These are phyloP conservation scores for Drosophila paracracens DNA, from an alignment of 2,888 invertebrate genomes.

Conservation along the genomic window DNA sequence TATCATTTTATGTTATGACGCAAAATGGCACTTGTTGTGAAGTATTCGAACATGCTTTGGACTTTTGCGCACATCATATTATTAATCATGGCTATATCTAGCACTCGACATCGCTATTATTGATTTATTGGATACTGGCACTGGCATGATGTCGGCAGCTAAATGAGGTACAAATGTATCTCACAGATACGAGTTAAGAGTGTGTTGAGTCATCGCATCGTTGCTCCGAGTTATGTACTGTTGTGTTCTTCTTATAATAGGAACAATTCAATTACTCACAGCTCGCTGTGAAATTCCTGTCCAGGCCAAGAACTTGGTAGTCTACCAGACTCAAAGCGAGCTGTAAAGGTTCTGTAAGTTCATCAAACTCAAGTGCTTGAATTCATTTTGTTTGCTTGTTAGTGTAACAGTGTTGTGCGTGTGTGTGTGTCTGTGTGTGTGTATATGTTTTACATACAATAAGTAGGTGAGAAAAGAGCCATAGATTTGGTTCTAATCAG, in stretches of 20 bases:
- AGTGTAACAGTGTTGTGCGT: conserved; percentile 65
- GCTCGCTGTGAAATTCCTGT: conserved; percentile 57
- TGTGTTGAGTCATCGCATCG: conserved; percentile 66
- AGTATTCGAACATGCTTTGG: conserved; percentile 48
- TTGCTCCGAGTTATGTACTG: conserved; percentile 15
- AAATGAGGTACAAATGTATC: conserved; percentile 63
- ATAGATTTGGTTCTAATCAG: conserved; percentile 28
- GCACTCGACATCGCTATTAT: conserved; percentile 50
- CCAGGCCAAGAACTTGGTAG: conserved; percentile 11
- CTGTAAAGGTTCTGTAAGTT: conserved; percentile 53
- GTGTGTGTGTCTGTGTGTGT: conserved; percentile 24
- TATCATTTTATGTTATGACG: conserved; percentile 63
- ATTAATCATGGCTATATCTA: conserved; percentile 58
- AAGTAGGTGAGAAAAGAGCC: conserved; percentile 56
- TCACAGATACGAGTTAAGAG: conserved; percentile 31
- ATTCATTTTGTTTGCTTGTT: conserved; percentile 67
- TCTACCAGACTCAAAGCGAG: conserved; percentile 2
- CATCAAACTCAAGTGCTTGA: conserved; percentile 68
- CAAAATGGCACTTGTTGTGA: conserved; percentile 72
- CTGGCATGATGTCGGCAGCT: conserved; percentile 47
- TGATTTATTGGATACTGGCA: conserved; percentile 60
- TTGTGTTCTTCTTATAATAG: conserved; percentile 55
- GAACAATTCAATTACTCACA: conserved; percentile 76
- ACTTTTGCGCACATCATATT: conserved; percentile 25
- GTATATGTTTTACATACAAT: conserved; percentile 16